Base-by-base conservation (phyloP, 2,888 invertebrate species). In the Apotomis capreana region DNA sequence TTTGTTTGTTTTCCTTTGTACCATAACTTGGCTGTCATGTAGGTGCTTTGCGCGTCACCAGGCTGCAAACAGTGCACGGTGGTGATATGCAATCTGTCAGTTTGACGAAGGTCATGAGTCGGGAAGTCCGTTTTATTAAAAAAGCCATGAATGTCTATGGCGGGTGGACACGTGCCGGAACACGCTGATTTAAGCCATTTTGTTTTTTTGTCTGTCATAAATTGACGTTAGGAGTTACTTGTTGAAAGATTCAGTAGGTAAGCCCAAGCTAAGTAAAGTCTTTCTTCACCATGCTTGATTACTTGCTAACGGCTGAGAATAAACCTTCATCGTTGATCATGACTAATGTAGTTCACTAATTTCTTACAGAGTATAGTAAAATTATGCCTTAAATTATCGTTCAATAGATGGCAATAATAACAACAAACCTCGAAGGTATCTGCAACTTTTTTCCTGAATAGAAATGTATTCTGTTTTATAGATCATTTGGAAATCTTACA, bases 21-120 rank as follows among this genome's bases (percentile, higher is more conserved):
- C 3, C 36, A 65, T 55, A 44, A 61, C 60, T 44, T 52, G 54
- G 64, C 9, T 65, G 57, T 65, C 57, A 26, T 46, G 65, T 46
- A 55, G 54, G 52, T 54, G 55, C 60, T 69, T 69, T 60, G 61
- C 67, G 59, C 67, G 67, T 68, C 67, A 68, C 82, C 83, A 77
- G 79, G 80, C 74, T 80, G 83, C 76, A 58, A 77, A 80, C 73
- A 77, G 76, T 88, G 90, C 87, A 87, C 81, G 84, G 84, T 84
- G 83, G 82, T 84, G 89, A 91, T 91, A 90, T 86, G 89, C 83
- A 90, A 90, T 87, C 86, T 89, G 92, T 92, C 92, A 91, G 83
- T 85, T 86, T 92, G 92, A 92, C 90, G 92, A 92, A 90, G 92
- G 92, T 92, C 89, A 87, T 80, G 80, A 75, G 70, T 71, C 68